Percentiles rank a stretch among this genome's conserved stretches.
These are phyloP conservation scores for Cheirogaleus medius DNA, from an alignment of 2,113 vertebrate species.

Conservation along the genomic window DNA sequence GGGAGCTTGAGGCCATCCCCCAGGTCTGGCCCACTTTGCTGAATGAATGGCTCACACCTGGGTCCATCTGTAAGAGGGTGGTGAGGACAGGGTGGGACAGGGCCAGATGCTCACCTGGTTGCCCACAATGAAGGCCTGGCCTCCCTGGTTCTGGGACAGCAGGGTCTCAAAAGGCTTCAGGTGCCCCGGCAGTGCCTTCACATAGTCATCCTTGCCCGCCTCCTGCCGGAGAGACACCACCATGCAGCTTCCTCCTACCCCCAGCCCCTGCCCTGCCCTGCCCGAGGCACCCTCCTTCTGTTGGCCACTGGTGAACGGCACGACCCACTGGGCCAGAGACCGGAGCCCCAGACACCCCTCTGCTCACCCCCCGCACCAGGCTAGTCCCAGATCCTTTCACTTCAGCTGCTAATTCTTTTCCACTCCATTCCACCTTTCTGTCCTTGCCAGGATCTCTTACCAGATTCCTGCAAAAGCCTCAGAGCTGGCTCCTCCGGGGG, in stretches of 20 bases:
- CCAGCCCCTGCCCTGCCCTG: not conserved
- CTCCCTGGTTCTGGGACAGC: conserved; percentile 81
- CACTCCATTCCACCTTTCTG: not conserved
- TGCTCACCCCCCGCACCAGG: not conserved
- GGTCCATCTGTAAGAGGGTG: not conserved
- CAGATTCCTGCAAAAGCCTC: not conserved
- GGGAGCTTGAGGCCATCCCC: accelerated
- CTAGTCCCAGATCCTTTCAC: not conserved
- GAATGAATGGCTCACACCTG: not conserved
- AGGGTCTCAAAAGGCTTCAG: conserved; percentile 84
- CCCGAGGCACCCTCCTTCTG: accelerated
- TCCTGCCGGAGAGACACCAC: conserved; percentile 42
- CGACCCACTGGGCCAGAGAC: not conserved
- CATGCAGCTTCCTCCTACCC: not conserved
- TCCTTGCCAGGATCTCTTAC: not conserved
- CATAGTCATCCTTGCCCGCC: conserved; percentile 65
- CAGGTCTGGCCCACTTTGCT: not conserved
- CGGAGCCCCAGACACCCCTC: accelerated
- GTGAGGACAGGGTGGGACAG: accelerated
- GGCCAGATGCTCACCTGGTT: conserved; percentile 78
- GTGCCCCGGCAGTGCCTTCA: conserved; percentile 80
- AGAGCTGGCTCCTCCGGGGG: not conserved
- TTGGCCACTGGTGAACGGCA: not conserved
- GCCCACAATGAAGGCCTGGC: conserved; percentile 84
- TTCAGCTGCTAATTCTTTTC: not conserved